phyloP scores from a whole-genome alignment of 2,888 invertebrate species.

The Synanthedon andrenaeformis region DNA sequence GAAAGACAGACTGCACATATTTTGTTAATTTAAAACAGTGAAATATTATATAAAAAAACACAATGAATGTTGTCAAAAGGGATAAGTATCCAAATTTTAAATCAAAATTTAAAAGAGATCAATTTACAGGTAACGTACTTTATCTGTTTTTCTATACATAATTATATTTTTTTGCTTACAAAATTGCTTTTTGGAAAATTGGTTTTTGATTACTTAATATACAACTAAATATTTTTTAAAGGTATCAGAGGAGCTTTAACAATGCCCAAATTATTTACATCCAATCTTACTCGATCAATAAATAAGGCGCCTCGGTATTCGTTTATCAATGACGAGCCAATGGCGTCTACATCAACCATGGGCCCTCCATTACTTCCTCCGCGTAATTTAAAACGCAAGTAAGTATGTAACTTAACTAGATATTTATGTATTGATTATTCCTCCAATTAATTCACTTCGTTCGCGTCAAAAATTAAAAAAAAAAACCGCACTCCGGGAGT shows the following conservation, averaged over 20 bases:
- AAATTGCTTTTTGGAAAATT: no score
- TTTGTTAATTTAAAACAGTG: background rate
- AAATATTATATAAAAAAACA: slow-evolving; percentile 4
- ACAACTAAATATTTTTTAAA: background rate
- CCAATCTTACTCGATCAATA: background rate
- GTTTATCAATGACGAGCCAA: slow-evolving; percentile 27
- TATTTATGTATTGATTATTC: no score
- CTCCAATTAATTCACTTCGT: no score
- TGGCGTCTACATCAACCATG: slow-evolving; percentile 31
- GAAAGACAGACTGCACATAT: background rate
- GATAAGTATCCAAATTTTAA: slow-evolving; percentile 25
- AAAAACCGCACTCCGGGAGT: no score
- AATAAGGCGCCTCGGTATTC: slow-evolving; percentile 42
- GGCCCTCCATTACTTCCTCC: slow-evolving; percentile 47
- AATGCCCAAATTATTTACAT: slow-evolving; percentile 17
- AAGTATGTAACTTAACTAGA: slow-evolving; percentile 7
- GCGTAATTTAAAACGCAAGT: slow-evolving; percentile 44
- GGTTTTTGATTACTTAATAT: background rate
- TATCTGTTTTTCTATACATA: background rate
- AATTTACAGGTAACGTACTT: slow-evolving; percentile 27
- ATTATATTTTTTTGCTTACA: background rate
- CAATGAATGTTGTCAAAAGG: slow-evolving; percentile 53
- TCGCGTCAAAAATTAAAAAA: no score
- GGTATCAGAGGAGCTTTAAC: slow-evolving; percentile 39
- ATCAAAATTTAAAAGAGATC: slow-evolving; percentile 31